Base-by-base conservation (phyloP, 2,113 vertebrate genomes). In the Peucedramus taeniatus region DNA sequence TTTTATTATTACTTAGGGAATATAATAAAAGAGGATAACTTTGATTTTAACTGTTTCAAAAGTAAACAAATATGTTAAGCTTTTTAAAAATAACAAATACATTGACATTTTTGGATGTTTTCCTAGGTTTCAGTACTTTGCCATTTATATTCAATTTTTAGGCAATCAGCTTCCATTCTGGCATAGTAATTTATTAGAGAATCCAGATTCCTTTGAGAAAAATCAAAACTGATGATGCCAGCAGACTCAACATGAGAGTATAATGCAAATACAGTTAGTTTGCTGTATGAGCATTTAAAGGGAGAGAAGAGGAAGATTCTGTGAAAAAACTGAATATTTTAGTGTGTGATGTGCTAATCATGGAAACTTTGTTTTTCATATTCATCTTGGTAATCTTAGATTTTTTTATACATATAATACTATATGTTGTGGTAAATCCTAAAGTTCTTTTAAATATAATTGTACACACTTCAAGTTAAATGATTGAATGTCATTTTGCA, bases 1-100 rank as follows among this genome's bases (percentile, higher is more conserved):
- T 96, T 95, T 74, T 90, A 94, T 95, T 97, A 93, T 94, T 96
- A 70, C 96, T 97, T 92, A 89, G 93, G 63, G 91, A 97, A 96
- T 87, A 92, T 21, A 95, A 94, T 94, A 54, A 93, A 78, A 95
- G 92, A 96, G 95, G 61, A 96, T 88, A 42, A 47, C 57, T 97
- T 89, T 54, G 65, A 94, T 97, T 96, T 96, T 95, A 97, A 94
- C 94, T 93, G 87, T 83, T 97, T 97, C 92, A 77, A 92, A 97
- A 96, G 54, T 95, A 97, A 97, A 94, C 82, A 93, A 97, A 97
- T 93, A 93, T 60, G 71, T 91, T 95, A 86, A 95, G 87, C 90
- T 77, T 89, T 95, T 90, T 92, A 82, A 94, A 97, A 97, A 95
- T 96, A 94, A 70, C 65, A 94, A 83, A 96, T 95, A 81, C 83